Evolutionary conservation across 2,888 invertebrate species (phyloP).

Genomic region (Notodonta ziczac): DNA sequence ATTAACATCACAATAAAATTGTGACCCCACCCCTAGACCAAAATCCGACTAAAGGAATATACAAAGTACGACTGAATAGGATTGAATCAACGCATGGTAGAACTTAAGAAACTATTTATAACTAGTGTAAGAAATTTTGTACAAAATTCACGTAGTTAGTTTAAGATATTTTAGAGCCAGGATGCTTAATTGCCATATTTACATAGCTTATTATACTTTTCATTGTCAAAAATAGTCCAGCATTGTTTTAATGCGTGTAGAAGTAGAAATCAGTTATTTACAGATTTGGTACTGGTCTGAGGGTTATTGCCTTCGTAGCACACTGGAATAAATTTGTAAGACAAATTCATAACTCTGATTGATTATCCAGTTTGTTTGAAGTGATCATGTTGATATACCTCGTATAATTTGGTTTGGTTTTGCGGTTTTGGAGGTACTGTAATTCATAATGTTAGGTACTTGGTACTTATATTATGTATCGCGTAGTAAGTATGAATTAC

Average conservation of each 20-base stretch:
- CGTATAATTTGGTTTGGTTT: no score
- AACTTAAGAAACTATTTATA: conserved; percentile 47
- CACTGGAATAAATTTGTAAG: no score
- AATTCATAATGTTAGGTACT: no score
- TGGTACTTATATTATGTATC: no score
- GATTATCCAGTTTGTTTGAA: no score
- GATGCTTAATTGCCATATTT: conserved; percentile 69
- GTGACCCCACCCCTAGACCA: no score
- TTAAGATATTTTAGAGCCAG: conserved; percentile 35
- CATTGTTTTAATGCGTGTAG: conserved; percentile 18
- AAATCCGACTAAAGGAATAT: no score
- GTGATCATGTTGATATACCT: no score
- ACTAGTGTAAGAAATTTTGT: conserved; percentile 54
- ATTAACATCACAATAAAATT: no score
- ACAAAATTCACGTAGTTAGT: conserved; percentile 48
- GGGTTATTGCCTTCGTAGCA: conserved; percentile 11
- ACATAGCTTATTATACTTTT: conserved; percentile 31
- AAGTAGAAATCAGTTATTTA: conserved; percentile 18
- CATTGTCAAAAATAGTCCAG: neutral
- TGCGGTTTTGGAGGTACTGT: no score
- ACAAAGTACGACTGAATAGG: conserved; percentile 1
- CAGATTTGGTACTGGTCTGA: conserved; percentile 16
- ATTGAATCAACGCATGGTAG: conserved; percentile 25
- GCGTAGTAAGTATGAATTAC: no score
- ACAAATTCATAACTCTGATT: no score